Conservation (phyloP, 2,888 invertebrate genomes). For the Lordiphosa fenestrarum region DNA sequence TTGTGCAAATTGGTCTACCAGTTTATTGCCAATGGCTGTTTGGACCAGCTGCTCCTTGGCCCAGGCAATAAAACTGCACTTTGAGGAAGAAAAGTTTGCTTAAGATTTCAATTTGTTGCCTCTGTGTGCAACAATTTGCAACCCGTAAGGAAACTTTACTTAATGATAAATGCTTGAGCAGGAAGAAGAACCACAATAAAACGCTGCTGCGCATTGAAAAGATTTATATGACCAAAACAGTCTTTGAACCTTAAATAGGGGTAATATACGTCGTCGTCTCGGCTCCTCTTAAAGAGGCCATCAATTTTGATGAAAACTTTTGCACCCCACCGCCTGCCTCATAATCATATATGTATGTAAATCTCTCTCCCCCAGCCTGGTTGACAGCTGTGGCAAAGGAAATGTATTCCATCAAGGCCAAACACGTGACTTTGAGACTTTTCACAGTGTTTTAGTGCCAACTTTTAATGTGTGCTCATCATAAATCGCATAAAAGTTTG, state of each 20-base stretch:
- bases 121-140: constrained; percentile 64
- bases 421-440: constrained; percentile 37
- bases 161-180: constrained; percentile 68
- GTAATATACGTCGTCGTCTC: constrained; percentile 18
- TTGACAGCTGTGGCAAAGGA: constrained; percentile 13
- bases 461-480: constrained; percentile 26
- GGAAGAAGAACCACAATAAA: constrained; percentile 38
- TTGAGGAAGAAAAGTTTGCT: constrained; percentile 64
- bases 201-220: constrained; percentile 39
- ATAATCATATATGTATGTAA: constrained; percentile 11
- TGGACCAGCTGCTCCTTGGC: constrained; percentile 27
- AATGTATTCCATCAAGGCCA: constrained; percentile 24
- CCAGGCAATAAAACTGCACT: constrained; percentile 65
- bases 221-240: constrained; percentile 49
- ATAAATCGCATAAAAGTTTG: too few relatives aligned
- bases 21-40: constrained; percentile 56
- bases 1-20: constrained; percentile 70
- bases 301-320: constrained; percentile 47
- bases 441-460: constrained; percentile 17
- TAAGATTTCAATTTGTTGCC: constrained; percentile 72
- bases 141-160: constrained; percentile 57
- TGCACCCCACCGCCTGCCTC: not conserved
- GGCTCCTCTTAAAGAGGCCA: constrained; percentile 27
- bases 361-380: constrained; percentile 10
- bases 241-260: constrained; percentile 40